These are phyloP conservation scores for Ursus arctos DNA, from an alignment of 2,113 vertebrate genomes.

Conservation along the genomic window DNA sequence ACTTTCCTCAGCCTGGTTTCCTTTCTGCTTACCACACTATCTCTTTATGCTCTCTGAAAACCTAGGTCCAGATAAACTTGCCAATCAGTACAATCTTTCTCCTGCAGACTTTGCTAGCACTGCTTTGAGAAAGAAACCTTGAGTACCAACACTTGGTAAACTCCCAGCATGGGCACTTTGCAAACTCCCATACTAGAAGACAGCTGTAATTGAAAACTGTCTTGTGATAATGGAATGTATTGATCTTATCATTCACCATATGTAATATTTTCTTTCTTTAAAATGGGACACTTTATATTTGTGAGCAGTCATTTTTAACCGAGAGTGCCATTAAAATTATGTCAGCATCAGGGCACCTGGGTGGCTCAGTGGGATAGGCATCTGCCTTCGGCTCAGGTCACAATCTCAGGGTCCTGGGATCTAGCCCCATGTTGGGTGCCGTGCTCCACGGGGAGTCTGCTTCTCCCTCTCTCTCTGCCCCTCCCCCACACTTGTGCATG, in stretches of 20 bases:
- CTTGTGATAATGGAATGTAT: neutral
- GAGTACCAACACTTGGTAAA: neutral
- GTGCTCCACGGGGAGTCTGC: neutral
- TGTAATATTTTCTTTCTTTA: neutral
- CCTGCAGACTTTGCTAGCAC: neutral
- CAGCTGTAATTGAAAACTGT: neutral
- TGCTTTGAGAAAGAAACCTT: neutral
- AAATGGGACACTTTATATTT: neutral
- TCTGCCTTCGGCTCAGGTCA: neutral
- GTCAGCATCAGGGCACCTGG: neutral
- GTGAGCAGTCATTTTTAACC: neutral
- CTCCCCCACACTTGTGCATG: neutral
- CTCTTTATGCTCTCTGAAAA: neutral
- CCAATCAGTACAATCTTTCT: neutral
- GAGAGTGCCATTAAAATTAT: neutral
- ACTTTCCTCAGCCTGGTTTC: neutral
- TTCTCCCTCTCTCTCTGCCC: neutral
- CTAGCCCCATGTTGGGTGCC: neutral
- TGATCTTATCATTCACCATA: neutral
- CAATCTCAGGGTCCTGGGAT: neutral
- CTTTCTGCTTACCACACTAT: neutral
- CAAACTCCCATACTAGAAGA: neutral
- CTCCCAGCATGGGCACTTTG: neutral
- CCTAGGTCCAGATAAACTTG: neutral
- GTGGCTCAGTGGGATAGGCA: neutral